A percentile compares a stretch with the other conserved stretches of the same genome.
Evolutionary conservation across 35 echinoderm and acorn worm species (phyloP).

Genomic region (Diadema setosum): DNA sequence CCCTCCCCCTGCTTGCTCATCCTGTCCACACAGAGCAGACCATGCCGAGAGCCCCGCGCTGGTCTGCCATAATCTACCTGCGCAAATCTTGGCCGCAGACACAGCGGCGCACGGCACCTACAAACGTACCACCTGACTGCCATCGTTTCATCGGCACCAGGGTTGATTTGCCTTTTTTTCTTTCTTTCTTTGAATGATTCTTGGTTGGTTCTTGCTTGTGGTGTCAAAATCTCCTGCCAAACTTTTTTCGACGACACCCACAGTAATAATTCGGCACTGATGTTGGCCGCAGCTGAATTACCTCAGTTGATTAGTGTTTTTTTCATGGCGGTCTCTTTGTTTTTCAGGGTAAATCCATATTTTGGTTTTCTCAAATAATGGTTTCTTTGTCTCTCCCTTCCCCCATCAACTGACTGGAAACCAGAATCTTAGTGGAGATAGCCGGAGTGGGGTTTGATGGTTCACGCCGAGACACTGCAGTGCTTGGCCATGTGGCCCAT

Average conservation of each 20-base stretch:
- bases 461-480: background rate
- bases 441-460: conserved; percentile 32
- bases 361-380: background rate
- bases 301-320: background rate
- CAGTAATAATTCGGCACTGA: too few species aligned
- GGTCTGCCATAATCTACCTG: background rate
- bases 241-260: background rate
- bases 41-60: background rate
- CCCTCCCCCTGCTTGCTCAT: background rate
- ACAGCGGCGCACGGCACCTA: background rate
- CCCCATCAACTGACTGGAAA: conserved; percentile 22
- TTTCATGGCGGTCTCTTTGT: too few species aligned
- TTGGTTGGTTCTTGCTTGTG: too few species aligned
- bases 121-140: background rate
- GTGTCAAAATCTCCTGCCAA: too few species aligned
- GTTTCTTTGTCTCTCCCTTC: background rate
- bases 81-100: background rate
- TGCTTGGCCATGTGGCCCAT: conserved; percentile 9
- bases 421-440: conserved; percentile 15
- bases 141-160: background rate
- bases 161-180: background rate
- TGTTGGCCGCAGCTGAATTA: background rate
- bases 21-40: background rate
- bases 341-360: background rate
- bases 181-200: background rate